Conservation (phyloP, 2,888 invertebrate genomes). For the Erebia aethiops region DNA sequence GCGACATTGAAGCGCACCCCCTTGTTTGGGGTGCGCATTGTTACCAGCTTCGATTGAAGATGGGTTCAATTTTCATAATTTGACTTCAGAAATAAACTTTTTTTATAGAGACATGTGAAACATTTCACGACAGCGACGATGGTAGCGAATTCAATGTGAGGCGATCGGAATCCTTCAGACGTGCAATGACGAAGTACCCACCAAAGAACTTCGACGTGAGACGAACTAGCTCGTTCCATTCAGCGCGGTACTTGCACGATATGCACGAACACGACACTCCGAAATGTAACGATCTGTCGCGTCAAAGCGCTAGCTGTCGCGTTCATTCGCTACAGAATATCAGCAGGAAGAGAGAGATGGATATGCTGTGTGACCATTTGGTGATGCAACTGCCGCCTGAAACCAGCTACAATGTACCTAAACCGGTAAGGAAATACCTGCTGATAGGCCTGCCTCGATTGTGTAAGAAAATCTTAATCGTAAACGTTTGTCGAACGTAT, state of each 20-base stretch:
- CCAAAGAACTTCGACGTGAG: conserved; percentile 67
- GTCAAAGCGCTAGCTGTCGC: conserved; percentile 61
- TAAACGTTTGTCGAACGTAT: no score
- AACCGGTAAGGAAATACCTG: conserved; percentile 56
- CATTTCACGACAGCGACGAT: conserved; percentile 73
- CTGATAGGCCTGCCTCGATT: no score
- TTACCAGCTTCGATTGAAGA: no score
- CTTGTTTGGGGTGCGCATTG: no score
- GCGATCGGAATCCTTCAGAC: conserved; percentile 70
- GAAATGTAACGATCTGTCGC: conserved; percentile 53
- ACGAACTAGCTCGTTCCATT: conserved; percentile 72
- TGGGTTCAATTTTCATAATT: neutral
- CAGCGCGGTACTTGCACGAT: conserved; percentile 65
- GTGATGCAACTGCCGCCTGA: conserved; percentile 72
- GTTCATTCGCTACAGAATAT: conserved; percentile 76
- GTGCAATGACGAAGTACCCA: conserved; percentile 60
- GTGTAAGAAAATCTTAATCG: no score
- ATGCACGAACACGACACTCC: conserved; percentile 56
- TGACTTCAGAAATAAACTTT: neutral
- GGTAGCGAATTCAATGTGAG: conserved; percentile 73
- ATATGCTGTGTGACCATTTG: conserved; percentile 69
- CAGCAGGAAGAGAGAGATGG: conserved; percentile 68
- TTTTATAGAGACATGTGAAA: conserved; percentile 56
- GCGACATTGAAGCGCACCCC: no score
- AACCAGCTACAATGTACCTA: conserved; percentile 64